Conservation (phyloP, 64 coral and sea anemone genomes). For the Trachythela sp. region DNA sequence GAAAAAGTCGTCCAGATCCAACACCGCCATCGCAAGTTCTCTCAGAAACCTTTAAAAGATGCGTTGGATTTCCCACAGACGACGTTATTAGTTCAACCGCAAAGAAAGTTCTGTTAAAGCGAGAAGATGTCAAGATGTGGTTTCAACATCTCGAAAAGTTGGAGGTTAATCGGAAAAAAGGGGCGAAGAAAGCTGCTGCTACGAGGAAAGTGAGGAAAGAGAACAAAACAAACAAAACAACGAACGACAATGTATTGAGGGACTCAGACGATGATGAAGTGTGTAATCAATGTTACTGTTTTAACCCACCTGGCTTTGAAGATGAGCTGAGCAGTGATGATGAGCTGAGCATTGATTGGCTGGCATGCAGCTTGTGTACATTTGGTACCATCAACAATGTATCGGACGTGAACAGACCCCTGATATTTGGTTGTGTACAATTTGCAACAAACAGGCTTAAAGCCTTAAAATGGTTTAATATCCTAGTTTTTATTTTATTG, state of each 20-base stretch:
- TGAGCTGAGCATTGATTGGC: neutral
- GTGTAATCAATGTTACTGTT: neutral
- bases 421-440: neutral
- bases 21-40: neutral
- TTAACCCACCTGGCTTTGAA: neutral
- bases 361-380: neutral
- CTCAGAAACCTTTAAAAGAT: neutral
- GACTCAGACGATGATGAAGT: neutral
- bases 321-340: neutral
- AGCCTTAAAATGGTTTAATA: too few species aligned
- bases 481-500: too few species aligned
- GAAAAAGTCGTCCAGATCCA: neutral
- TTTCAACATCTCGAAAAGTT: slow-evolving; percentile 25
- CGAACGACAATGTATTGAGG: neutral
- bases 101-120: slow-evolving; percentile 17
- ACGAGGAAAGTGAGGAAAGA: slow-evolving; percentile 26
- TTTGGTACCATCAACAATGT: neutral
- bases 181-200: slow-evolving; percentile 38
- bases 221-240: neutral
- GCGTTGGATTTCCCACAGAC: neutral
- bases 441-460: neutral
- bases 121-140: slow-evolving; percentile 35
- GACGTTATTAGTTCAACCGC: neutral
- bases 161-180: slow-evolving; percentile 10
- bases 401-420: neutral